These are phyloP conservation scores for Drosophila cognata DNA, from an alignment of 2,888 invertebrate genomes.

Conservation along the genomic window DNA sequence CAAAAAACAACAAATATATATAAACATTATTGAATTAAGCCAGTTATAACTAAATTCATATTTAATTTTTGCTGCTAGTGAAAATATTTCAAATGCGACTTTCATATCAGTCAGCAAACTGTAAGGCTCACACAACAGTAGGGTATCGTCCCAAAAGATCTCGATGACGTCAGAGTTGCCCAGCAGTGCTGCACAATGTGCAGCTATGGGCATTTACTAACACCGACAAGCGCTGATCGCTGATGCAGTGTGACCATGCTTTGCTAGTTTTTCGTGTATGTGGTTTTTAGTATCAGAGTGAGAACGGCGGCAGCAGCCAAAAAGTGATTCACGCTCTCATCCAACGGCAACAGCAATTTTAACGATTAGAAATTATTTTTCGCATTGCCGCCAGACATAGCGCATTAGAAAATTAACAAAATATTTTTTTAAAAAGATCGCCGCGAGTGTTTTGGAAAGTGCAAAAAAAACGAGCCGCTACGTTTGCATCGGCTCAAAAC, in stretches of 20 bases:
- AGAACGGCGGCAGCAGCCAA: constrained; percentile 46
- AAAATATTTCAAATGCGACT: not conserved
- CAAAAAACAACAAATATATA: not conserved
- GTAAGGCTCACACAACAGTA: not conserved
- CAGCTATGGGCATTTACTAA: not conserved
- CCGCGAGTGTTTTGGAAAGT: constrained; percentile 48
- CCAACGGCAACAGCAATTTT: constrained; percentile 29
- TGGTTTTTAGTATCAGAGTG: constrained; percentile 35
- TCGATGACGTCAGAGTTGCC: constrained; percentile 35
- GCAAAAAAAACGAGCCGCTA: constrained; percentile 26
- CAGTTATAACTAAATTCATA: too few species aligned
- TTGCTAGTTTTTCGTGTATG: not conserved
- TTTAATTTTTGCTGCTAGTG: not conserved
- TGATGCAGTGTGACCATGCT: constrained; percentile 32
- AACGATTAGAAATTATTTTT: constrained; percentile 37
- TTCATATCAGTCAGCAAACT: constrained; percentile 21
- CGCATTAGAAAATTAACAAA: constrained; percentile 22
- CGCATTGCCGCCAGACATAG: constrained; percentile 45
- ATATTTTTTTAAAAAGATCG: constrained; percentile 27
- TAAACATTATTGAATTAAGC: not conserved
- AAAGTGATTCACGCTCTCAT: constrained; percentile 61
- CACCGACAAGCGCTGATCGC: constrained; percentile 36
- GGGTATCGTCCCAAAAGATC: constrained; percentile 8
- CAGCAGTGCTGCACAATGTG: constrained; percentile 8
- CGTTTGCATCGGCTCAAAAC: constrained; percentile 44